Conservation (phyloP, 2,797 vertebrate genomes). For the Melanotaenia pygmaea region DNA sequence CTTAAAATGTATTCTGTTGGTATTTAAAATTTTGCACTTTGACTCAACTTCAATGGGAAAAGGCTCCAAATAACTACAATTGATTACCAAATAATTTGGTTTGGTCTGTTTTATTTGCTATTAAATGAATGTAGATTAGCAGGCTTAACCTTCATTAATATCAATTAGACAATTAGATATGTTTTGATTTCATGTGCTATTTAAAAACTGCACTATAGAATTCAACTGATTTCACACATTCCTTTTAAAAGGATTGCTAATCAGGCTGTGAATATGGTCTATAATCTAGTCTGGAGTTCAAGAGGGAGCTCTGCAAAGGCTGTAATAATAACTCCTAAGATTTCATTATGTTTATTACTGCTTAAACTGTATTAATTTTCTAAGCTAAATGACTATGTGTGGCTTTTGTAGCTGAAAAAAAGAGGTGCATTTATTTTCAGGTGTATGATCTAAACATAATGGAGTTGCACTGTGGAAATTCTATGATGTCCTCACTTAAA, state of each 20-base stretch:
- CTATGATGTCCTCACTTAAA: background rate
- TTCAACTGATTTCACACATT: constrained; percentile 12
- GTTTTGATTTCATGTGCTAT: background rate
- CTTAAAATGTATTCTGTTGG: too few species aligned
- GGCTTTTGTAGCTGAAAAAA: background rate
- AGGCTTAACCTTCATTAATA: background rate
- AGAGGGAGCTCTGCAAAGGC: background rate
- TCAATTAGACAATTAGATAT: background rate
- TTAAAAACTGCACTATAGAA: background rate
- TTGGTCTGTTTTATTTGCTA: background rate
- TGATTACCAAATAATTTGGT: too few species aligned
- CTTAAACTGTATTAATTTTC: background rate
- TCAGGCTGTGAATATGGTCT: background rate
- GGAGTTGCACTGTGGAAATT: too few species aligned
- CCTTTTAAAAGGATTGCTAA: background rate
- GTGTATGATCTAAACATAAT: too few species aligned
- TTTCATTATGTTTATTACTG: background rate
- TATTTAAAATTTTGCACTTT: too few species aligned
- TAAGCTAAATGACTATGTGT: background rate
- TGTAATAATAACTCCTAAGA: background rate
- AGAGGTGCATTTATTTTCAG: background rate
- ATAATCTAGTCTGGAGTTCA: background rate
- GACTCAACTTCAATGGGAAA: too few species aligned
- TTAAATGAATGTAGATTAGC: background rate
- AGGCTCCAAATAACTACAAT: too few species aligned